Percentiles rank a stretch among this genome's conserved stretches.
phyloP scores from a whole-genome alignment of 1,140 invertebrate species.

The Drosophila paulistorum region DNA sequence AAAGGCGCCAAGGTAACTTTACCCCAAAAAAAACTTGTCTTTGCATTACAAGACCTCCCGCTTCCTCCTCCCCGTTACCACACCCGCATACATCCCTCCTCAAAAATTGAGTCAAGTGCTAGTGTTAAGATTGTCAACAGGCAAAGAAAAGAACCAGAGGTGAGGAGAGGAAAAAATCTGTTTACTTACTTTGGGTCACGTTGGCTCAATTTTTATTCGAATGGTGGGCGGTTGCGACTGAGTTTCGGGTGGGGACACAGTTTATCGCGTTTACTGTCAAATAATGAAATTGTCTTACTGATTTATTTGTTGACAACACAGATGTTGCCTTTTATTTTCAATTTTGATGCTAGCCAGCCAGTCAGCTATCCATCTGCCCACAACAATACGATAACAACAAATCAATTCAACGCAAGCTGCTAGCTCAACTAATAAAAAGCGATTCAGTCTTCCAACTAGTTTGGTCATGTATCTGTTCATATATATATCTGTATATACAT shows the following conservation, averaged over 20 bases:
- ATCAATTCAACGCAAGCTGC: conserved; percentile 80
- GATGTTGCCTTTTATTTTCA: conserved; percentile 81
- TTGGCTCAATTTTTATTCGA: conserved; percentile 51
- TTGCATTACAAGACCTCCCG: not conserved
- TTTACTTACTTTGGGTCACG: conserved; percentile 48
- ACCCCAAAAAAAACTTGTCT: conserved; percentile 29
- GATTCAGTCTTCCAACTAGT: conserved; percentile 59
- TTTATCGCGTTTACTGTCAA: conserved; percentile 82
- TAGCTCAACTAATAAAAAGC: conserved; percentile 80
- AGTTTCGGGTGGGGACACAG: conserved; percentile 48
- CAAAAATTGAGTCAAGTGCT: conserved; percentile 10
- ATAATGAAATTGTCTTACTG: conserved; percentile 79
- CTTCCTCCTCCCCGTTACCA: not conserved
- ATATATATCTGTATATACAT: not conserved
- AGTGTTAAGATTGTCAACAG: conserved; percentile 11
- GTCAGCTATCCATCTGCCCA: conserved; percentile 59
- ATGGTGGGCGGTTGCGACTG: not conserved
- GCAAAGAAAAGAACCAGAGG: not conserved
- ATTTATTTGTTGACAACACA: conserved; percentile 80
- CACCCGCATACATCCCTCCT: not conserved
- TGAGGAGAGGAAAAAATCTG: conserved; percentile 14
- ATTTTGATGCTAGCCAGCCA: conserved; percentile 62
- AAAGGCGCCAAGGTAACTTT: conserved; percentile 41
- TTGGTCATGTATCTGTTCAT: conserved; percentile 30
- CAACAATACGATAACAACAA: conserved; percentile 80